Base-by-base conservation (phyloP, 2,113 vertebrate species). In the Seriola quinqueradiata region DNA sequence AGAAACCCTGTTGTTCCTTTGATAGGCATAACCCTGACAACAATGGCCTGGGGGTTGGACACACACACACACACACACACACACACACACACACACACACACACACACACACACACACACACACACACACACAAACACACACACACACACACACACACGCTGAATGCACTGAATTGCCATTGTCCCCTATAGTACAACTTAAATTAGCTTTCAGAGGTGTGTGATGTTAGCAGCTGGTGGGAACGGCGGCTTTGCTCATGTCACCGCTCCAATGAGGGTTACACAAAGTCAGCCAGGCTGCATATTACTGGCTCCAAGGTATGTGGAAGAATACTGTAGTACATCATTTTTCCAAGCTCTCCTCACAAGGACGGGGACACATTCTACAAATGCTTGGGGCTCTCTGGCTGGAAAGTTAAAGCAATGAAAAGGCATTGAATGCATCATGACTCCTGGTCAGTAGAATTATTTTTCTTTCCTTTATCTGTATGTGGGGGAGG, bases 11-110 rank as follows among this genome's bases (percentile, higher is more conserved):
- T 50, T 77, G 79, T 70, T 68, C 32, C 3, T 90, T 76, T 90
- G 87, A 89, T 44, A 61, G 81, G 10, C 85, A 78, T 42, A 80
- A 78, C 80, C 75, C 80, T 85, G 89, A 92, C 90, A 90, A 84
- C 52, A 61, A 80, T 81, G 77, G 79, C 90, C 89, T 81, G 8
- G 36, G 81, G 87, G 68, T 82, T 88, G 85, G 81, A 81, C 73
- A 61, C 52, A 78, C 13, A 52, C 66, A 50, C 64, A 81, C 70
- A 63, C 66, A 50, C 66, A 55, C 68, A 81, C 73, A 70, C 69
- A 67, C 83, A 79, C 76, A 69, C 57, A 76, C 10, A 52, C 70
- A 55, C 64, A 81, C 73, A 67, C 69, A 67, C 81, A 79, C 76
- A 69, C 57, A 78, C 10, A 52, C 66, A 55, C 68, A 81, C 70